Base-by-base conservation (phyloP, 2,888 invertebrate species). In the Carpatolechia fugitivella region DNA sequence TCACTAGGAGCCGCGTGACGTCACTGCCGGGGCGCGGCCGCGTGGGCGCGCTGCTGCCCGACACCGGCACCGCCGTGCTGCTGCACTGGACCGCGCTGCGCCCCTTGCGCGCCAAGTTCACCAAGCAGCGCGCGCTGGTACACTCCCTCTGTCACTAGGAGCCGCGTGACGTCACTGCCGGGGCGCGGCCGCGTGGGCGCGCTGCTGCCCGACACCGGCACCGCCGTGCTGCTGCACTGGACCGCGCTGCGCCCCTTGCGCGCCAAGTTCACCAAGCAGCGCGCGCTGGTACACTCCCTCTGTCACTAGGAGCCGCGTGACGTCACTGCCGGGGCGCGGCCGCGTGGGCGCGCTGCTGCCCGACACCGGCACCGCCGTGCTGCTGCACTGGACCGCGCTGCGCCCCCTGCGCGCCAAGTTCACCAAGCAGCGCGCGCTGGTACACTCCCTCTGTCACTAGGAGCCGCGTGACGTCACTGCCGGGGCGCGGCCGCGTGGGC, bases 201-300 rank as follows among this genome's bases (percentile, higher is more conserved):
- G 38, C 14, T n/a, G 3, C 38, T 6, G 2, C 5, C 20, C 3
- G 6, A n/a, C n/a, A n/a, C n/a, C n/a, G n/a, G n/a, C n/a, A n/a
- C n/a, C n/a, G n/a, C n/a, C n/a, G n/a, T n/a, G n/a, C n/a, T 69
- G 1, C 76, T 92, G 18, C 70, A 80, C 11, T 91, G 91, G 78
- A 70, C 77, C n/a, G 33, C 33, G 33, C 33, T 33, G 3, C 1
- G 41, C 8, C 18, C 16, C 18, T 6, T 46, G 6, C 46, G n/a
- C 10, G 29, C n/a, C 11, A 24, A 76, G 93, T 92, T 10, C 33
- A 52, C 35, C 29, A 46, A 7, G 46, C 41, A 18, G 41, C 41
- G 41, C 41, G 41, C 41, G 10, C 41, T 41, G 3, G 41, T 41
- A 41, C 18, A 18, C 18, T 18, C 2, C 13, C 38, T 6, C 13